phyloP scores from a whole-genome alignment of 2,797 vertebrate genomes.

The Cuniculus paca region DNA sequence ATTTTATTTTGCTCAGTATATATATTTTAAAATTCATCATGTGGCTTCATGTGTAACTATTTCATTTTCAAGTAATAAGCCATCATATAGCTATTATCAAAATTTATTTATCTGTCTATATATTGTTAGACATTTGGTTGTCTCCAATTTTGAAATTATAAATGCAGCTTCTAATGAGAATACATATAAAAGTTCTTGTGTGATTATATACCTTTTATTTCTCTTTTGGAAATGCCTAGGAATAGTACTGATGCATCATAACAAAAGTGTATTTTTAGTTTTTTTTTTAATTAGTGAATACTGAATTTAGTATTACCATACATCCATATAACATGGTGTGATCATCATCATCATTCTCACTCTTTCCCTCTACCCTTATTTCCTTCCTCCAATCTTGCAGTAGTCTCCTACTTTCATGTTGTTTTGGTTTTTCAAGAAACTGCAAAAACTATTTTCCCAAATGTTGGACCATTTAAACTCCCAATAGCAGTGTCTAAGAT shows the following conservation, averaged over 20 bases:
- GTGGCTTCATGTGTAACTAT: neutral
- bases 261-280: neutral
- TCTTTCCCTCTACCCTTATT: neutral
- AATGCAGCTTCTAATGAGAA: neutral
- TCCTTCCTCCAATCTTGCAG: neutral
- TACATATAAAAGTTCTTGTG: neutral
- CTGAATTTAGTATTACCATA: neutral
- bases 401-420: neutral
- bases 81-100: neutral
- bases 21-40: neutral
- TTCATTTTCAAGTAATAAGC: neutral
- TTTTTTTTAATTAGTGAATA: neutral
- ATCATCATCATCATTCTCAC: neutral
- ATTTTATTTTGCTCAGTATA: conserved; percentile 5
- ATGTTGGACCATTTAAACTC: neutral
- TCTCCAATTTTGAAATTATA: neutral
- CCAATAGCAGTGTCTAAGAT: neutral
- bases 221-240: neutral
- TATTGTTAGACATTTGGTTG: neutral
- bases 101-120: neutral
- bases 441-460: neutral
- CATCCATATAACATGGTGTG: neutral
- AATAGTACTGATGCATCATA: neutral
- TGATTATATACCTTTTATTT: neutral
- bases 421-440: neutral